Evolutionary conservation across 1,140 invertebrate species (phyloP).

Genomic region (Gerris buenoi): DNA sequence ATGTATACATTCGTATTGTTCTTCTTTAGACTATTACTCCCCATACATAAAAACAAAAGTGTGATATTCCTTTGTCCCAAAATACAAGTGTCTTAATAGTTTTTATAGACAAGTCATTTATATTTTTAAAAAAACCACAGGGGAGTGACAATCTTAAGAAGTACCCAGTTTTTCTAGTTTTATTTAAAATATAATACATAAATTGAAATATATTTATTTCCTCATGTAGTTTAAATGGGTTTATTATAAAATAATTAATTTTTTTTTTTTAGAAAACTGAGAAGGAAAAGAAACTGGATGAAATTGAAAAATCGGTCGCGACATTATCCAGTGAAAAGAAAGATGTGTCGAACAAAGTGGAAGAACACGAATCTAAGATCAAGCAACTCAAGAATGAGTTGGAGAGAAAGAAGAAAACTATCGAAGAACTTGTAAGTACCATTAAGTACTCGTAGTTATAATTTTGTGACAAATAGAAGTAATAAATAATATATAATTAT

Average conservation of each 20-base stretch:
- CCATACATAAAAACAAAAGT: too few species aligned
- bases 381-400: conserved; percentile 31
- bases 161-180: background rate
- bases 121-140: background rate
- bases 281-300: conserved; percentile 9
- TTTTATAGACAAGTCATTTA: too few species aligned
- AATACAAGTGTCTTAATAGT: too few species aligned
- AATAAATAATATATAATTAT: too few species aligned
- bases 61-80: too few species aligned
- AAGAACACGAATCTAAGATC: conserved; percentile 14
- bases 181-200: background rate
- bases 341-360: conserved; percentile 4
- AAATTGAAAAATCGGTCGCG: conserved; percentile 13
- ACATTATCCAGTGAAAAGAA: conserved; percentile 7
- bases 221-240: too few species aligned
- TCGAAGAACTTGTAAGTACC: conserved; percentile 37
- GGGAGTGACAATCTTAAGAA: background rate
- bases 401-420: conserved; percentile 37
- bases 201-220: background rate
- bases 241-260: conserved; percentile 5
- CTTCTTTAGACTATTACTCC: too few species aligned
- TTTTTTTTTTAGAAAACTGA: background rate
- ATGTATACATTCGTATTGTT: too few species aligned
- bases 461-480: too few species aligned
- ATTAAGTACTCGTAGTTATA: too few species aligned